phyloP scores from a whole-genome alignment of 1,140 invertebrate species.

The Trypoxylus dichotomus region DNA sequence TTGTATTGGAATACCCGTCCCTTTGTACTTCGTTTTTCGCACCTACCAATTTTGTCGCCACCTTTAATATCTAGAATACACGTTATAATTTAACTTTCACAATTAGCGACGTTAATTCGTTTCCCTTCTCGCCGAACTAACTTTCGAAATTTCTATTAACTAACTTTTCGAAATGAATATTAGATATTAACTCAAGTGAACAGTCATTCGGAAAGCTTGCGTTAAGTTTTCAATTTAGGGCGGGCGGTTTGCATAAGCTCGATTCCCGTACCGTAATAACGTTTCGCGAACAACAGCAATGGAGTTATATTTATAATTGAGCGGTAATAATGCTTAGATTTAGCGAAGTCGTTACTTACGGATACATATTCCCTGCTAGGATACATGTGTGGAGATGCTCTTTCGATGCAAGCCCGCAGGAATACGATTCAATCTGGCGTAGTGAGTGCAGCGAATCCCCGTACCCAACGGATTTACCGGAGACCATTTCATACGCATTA shows the following conservation, averaged over 20 bases:
- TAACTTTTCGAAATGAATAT: not conserved
- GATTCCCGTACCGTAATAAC: too few species aligned
- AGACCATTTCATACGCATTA: too few species aligned
- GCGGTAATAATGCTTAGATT: not conserved
- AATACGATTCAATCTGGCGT: too few species aligned
- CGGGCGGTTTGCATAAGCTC: not conserved
- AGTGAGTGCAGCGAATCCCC: too few species aligned
- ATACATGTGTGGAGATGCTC: too few species aligned
- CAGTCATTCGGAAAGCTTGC: not conserved
- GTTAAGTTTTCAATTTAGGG: not conserved
- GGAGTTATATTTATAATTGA: not conserved
- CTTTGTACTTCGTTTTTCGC: not conserved
- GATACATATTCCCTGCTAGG: too few species aligned
- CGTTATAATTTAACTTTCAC: not conserved
- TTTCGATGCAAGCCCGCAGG: too few species aligned
- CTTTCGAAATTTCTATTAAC: not conserved
- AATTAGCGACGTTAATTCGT: not conserved
- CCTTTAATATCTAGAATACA: not conserved
- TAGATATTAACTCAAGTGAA: not conserved
- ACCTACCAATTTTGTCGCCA: not conserved
- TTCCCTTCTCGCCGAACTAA: not conserved
- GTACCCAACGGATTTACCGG: too few species aligned
- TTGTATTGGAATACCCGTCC: too few species aligned
- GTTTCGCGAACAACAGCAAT: too few species aligned
- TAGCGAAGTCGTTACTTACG: not conserved